phyloP scores from a whole-genome alignment of 2,797 vertebrate species.

The Poecile montanus region DNA sequence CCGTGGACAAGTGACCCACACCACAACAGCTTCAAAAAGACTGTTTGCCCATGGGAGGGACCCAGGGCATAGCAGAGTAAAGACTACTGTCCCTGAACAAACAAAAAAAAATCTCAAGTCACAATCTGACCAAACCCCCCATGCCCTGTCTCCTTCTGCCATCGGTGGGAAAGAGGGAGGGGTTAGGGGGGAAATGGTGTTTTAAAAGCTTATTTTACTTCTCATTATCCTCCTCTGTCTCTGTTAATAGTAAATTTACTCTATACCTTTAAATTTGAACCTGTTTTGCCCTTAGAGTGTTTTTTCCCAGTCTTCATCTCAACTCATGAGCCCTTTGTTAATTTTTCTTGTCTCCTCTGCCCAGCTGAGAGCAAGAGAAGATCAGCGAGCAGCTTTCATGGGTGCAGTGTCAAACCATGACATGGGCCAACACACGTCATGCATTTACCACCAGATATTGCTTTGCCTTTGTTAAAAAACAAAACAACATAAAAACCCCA shows the following conservation, averaged over 20 bases:
- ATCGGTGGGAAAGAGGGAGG: neutral
- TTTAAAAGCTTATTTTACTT: neutral
- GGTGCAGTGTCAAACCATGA: neutral
- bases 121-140: neutral
- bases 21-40: neutral
- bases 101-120: neutral
- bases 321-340: neutral
- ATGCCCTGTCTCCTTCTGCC: rapidly evolving
- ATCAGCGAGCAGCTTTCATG: neutral
- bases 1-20: rapidly evolving
- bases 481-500: neutral
- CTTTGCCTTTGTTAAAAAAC: neutral
- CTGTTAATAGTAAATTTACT: neutral
- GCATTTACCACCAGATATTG: neutral
- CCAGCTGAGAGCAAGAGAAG: neutral
- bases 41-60: neutral
- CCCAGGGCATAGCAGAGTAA: neutral
- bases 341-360: neutral
- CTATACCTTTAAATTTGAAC: neutral
- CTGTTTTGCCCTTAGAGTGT: neutral
- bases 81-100: neutral
- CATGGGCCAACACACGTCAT: neutral
- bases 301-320: neutral
- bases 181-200: neutral
- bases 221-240: neutral